These are phyloP conservation scores for Entosphenus tridentatus DNA, from an alignment of 2,113 vertebrate species.

Conservation along the genomic window DNA sequence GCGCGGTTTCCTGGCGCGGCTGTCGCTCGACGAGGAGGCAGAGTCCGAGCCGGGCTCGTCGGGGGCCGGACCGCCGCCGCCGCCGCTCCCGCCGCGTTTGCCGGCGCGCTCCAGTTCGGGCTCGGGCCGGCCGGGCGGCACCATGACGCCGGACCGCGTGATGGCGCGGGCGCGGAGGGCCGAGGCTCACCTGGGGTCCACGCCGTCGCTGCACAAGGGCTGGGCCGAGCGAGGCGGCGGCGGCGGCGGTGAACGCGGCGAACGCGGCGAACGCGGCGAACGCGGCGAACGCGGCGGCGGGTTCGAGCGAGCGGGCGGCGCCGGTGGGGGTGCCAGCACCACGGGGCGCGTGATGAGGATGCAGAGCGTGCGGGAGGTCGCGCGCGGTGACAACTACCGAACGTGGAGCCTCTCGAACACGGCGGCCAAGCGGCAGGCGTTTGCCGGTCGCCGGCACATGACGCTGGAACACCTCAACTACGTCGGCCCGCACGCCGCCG, in stretches of 20 bases:
- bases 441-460: constrained; percentile 85
- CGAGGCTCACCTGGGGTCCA: neutral
- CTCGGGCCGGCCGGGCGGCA: neutral
- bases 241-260: too few relatives aligned
- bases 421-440: constrained; percentile 70
- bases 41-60: neutral
- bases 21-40: too few relatives aligned
- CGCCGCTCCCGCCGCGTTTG: neutral
- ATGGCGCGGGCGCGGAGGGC: neutral
- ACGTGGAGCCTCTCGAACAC: constrained; percentile 29
- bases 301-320: too few relatives aligned
- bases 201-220: neutral
- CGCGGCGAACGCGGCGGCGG: too few relatives aligned
- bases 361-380: constrained; percentile 91
- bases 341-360: too few relatives aligned
- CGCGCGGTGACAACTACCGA: constrained; percentile 79
- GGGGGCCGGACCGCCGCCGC: neutral
- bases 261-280: too few relatives aligned
- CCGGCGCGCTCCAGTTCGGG: neutral
- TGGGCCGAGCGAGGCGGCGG: too few relatives aligned
- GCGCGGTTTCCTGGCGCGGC: neutral
- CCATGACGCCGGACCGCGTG: neutral
- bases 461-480: constrained; percentile 52
- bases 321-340: too few relatives aligned
- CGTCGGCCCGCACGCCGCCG: too few relatives aligned